These are phyloP conservation scores for Limonius californicus DNA, from an alignment of 1,140 invertebrate species.

Conservation along the genomic window DNA sequence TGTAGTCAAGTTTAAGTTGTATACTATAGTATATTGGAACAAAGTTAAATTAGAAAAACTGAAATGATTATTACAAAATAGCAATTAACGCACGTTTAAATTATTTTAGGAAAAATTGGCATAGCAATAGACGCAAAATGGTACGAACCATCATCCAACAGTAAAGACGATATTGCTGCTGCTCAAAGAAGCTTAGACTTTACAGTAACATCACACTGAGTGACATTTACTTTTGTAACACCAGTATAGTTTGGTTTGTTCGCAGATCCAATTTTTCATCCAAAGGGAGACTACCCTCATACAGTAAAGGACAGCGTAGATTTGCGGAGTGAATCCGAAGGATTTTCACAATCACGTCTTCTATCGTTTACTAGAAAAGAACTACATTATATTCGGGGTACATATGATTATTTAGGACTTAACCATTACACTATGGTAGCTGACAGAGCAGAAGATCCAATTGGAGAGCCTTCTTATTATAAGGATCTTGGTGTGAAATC, in stretches of 20 bases:
- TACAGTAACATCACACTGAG: neutral
- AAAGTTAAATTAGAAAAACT: too few species aligned
- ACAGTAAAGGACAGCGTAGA: slow-evolving; percentile 55
- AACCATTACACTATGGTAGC: slow-evolving; percentile 48
- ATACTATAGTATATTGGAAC: too few species aligned
- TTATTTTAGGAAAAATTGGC: slow-evolving; percentile 17
- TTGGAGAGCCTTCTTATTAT: slow-evolving; percentile 42
- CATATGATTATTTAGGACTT: slow-evolving; percentile 27
- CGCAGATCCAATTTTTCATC: slow-evolving; percentile 58
- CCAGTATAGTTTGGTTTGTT: slow-evolving; percentile 54
- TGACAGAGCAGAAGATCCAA: neutral
- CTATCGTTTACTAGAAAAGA: slow-evolving; percentile 44
- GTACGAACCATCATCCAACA: slow-evolving; percentile 8
- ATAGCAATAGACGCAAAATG: slow-evolving; percentile 18
- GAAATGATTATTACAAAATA: too few species aligned
- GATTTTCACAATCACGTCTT: slow-evolving; percentile 47
- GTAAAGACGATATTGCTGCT: slow-evolving; percentile 10
- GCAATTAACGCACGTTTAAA: slow-evolving; percentile 1
- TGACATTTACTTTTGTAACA: neutral
- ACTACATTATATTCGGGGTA: slow-evolving; percentile 39
- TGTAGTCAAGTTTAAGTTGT: too few species aligned
- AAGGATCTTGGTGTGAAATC: slow-evolving; percentile 56
- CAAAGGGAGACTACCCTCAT: slow-evolving; percentile 59
- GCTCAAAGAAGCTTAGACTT: slow-evolving; percentile 11
- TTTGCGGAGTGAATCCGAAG: slow-evolving; percentile 51